A percentile compares a stretch with the other conserved stretches of the same genome.
phyloP scores from a whole-genome alignment of 2,888 invertebrate species.

The Brachypalpus laphriformis region DNA sequence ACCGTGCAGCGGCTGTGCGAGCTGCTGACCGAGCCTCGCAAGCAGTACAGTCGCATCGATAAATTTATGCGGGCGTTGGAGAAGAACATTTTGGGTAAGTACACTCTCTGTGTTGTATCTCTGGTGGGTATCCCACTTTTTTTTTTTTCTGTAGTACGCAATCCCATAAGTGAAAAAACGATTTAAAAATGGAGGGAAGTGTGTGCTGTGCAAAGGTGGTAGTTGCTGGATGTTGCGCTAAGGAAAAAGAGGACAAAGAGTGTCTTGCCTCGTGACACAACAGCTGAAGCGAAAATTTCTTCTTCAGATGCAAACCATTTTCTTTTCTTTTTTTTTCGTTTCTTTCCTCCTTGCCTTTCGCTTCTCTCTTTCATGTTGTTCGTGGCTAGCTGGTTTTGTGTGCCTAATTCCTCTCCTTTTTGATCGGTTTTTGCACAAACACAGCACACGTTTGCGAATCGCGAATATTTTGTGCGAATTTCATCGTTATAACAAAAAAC shows the following conservation, averaged over 20 bases:
- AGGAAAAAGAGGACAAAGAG: conserved; percentile 47
- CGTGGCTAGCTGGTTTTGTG: conserved; percentile 24
- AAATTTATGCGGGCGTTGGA: conserved; percentile 98
- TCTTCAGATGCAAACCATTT: conserved; percentile 53
- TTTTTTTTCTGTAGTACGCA: conserved; percentile 2
- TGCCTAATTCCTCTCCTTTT: conserved; percentile 33
- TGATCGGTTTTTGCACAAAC: conserved; percentile 23
- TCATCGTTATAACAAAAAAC: conserved; percentile 22
- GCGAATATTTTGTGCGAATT: conserved; percentile 26
- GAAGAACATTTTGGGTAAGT: conserved; percentile 90
- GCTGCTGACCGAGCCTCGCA: conserved; percentile 93
- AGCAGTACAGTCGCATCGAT: conserved; percentile 97
- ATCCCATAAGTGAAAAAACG: background rate
- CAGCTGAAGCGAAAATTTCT: conserved; percentile 61
- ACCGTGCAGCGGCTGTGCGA: conserved; percentile 98
- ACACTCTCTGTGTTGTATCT: conserved; percentile 38
- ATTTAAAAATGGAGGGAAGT: conserved; percentile 48
- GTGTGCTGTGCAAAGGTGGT: conserved; percentile 29
- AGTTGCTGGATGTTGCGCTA: conserved; percentile 7
- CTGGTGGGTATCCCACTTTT: conserved; percentile 30
- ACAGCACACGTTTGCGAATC: conserved; percentile 33
- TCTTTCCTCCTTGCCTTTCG: conserved; percentile 4
- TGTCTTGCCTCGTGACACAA: conserved; percentile 43
- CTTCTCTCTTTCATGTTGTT: background rate
- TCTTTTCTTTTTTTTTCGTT: conserved; percentile 35